Conservation (phyloP, 2,888 invertebrate species). For the Aphodius granarius region DNA sequence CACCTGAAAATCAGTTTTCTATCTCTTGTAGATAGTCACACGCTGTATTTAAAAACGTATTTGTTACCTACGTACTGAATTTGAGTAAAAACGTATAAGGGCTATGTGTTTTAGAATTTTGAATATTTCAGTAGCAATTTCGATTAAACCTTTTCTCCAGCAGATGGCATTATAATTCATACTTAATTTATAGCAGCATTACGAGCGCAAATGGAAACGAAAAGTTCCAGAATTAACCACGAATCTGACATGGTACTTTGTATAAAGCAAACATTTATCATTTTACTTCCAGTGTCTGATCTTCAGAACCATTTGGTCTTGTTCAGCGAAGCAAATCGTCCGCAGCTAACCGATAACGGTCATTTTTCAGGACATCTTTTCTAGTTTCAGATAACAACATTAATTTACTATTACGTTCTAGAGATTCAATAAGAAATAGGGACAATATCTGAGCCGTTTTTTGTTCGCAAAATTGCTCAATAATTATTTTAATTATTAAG, state of each 20-base stretch:
- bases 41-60: too few relatives aligned
- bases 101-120: neutral
- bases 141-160: neutral
- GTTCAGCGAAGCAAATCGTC: neutral
- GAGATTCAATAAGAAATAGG: neutral
- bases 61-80: too few relatives aligned
- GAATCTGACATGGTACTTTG: neutral
- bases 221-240: neutral
- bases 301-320: neutral
- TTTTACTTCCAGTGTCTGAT: neutral
- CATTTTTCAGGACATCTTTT: neutral
- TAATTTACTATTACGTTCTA: neutral
- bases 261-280: neutral
- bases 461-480: too few relatives aligned
- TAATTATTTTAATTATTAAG: too few relatives aligned
- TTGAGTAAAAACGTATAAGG: too few relatives aligned
- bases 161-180: neutral
- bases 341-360: neutral
- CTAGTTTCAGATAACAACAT: neutral
- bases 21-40: too few relatives aligned
- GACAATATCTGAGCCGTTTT: too few relatives aligned
- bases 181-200: neutral
- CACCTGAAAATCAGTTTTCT: too few relatives aligned
- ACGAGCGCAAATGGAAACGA: neutral
- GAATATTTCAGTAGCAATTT: neutral